Base-by-base conservation (phyloP, 2,888 invertebrate genomes). In the Diarsia dahlii region DNA sequence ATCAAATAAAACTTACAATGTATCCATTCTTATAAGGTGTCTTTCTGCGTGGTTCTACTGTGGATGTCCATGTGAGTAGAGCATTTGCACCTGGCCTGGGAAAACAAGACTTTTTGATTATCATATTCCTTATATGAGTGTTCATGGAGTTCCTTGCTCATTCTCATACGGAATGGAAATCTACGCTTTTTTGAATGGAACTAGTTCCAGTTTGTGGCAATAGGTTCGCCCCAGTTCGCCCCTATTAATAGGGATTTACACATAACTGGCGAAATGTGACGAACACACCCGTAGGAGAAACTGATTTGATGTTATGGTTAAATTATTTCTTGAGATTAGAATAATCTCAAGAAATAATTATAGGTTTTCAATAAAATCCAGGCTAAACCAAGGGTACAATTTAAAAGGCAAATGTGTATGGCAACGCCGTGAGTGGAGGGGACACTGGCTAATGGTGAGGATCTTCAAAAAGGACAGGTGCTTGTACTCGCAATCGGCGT, bases 1-100 rank as follows among this genome's bases (percentile, higher is more conserved):
- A 63, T n/a, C 13, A 39, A 45, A 62, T 8, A 12, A 45, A 46
- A 45, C 90, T 89, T 84, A 92, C 93, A 48, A 84, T 63, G 5
- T 88, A 80, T 13, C 87, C 80, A 52, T 80, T 87, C 39, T 39
- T 39, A 6, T 39, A 39, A 8, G 39, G 39, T 39, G 39, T 39
- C 39, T 39, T 39, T 8, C 39, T 39, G 39, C 39, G 39, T 8
- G 39, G 39, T 39, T 39, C 39, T 6, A 6, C 63, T 2, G 85
- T 78, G 1, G 88, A 68, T 45, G 89, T 81, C 4, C 79, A 84
- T 1, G 63, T 15, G 2, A 93, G 74, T 0, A 94, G 87, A 1
- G 94, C 94, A 23, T 90, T 90, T 2, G 92, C 94, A n/a, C 95
- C 95, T 0, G 95, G 94, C 71, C 95, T 95, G 84, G 20, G 82